phyloP scores from a whole-genome alignment of 92 coral and sea anemone genomes.

The Palythoa grandis region DNA sequence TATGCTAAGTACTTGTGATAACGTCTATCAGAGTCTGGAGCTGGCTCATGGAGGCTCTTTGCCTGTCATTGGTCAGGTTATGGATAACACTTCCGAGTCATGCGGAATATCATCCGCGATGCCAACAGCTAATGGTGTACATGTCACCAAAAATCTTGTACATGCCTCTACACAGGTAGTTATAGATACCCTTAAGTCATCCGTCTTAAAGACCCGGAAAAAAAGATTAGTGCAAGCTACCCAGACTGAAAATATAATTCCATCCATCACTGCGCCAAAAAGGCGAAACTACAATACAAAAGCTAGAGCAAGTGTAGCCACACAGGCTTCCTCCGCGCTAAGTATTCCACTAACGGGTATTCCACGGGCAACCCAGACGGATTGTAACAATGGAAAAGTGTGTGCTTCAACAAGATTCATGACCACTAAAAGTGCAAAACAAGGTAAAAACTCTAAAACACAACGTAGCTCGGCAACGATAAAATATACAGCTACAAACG shows the following conservation, averaged over 20 bases:
- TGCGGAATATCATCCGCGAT: background rate
- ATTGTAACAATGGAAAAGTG: background rate
- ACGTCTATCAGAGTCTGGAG: background rate
- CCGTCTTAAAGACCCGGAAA: background rate
- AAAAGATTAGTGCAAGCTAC: background rate
- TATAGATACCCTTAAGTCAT: background rate
- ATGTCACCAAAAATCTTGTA: background rate
- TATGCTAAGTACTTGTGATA: background rate
- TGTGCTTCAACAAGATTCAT: background rate
- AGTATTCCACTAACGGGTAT: background rate
- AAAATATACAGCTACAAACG: background rate
- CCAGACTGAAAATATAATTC: conserved; percentile 17
- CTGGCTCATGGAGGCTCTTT: background rate
- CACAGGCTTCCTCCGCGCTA: conserved; percentile 30
- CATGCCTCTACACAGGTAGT: conserved; percentile 21
- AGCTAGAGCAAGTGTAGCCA: conserved; percentile 1
- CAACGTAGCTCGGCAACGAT: background rate
- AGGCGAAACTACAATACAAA: background rate
- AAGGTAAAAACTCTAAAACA: background rate
- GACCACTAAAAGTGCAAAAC: background rate
- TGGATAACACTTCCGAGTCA: background rate
- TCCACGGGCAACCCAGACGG: conserved; percentile 37
- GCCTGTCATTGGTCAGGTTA: background rate
- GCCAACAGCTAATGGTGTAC: background rate
- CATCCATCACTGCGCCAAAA: background rate